Evolutionary conservation across 2,113 vertebrate species (phyloP).

Genomic region (Excalfactoria chinensis): DNA sequence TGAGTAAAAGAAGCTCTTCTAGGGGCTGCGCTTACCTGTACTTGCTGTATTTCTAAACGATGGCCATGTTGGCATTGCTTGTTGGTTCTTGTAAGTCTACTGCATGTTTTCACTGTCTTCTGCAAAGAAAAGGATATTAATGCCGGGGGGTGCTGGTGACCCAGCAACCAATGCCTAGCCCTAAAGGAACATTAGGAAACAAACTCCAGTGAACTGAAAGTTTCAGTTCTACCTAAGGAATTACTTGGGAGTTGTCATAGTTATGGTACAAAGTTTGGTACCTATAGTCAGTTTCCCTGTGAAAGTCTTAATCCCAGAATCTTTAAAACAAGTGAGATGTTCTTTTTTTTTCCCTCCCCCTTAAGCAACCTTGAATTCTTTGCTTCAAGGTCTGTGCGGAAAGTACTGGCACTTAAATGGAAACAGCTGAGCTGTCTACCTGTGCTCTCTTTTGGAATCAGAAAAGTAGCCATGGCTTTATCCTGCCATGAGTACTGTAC

Average conservation of each 20-base stretch:
- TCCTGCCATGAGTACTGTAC: neutral
- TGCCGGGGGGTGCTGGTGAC: neutral
- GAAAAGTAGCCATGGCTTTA: neutral
- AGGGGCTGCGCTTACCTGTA: neutral
- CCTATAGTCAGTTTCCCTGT: neutral
- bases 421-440: neutral
- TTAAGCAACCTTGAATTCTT: neutral
- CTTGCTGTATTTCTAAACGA: neutral
- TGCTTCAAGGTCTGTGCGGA: neutral
- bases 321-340: neutral
- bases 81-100: neutral
- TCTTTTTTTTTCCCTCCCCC: neutral
- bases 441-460: neutral
- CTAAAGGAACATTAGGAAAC: neutral
- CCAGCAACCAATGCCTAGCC: neutral
- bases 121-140: neutral
- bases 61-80: neutral
- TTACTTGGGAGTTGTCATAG: neutral
- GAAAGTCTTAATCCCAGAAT: neutral
- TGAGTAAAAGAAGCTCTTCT: neutral
- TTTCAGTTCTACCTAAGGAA: neutral
- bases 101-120: neutral
- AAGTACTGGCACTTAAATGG: rapidly evolving
- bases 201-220: neutral
- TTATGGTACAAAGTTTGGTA: neutral